Percentiles rank a stretch among this genome's conserved stretches.
Conservation (phyloP, 2,888 invertebrate genomes). For the Nephrotoma guestfalica region DNA sequence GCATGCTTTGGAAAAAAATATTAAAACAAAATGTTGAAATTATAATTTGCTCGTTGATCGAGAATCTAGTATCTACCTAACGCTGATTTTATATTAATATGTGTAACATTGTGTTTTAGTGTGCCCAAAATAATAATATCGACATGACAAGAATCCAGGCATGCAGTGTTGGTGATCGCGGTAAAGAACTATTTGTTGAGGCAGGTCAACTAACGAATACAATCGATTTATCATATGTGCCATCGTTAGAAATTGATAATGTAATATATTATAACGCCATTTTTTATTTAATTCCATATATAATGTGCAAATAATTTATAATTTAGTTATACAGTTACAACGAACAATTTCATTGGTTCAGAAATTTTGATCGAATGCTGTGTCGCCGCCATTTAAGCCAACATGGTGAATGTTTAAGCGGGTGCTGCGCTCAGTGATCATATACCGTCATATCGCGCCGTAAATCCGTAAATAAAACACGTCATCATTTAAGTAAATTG, state of each 20-base stretch:
- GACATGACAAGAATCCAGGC: conserved; percentile 18
- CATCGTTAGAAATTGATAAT: conserved; percentile 24
- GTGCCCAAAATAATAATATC: conserved; percentile 17
- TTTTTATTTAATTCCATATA: neutral
- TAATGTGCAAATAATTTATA: neutral
- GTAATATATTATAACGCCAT: conserved; percentile 16
- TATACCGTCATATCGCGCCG: neutral
- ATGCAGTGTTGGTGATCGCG: conserved; percentile 19
- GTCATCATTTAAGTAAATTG: neutral
- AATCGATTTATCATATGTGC: conserved; percentile 24
- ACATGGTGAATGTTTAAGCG: neutral
- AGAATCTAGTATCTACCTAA: too few species aligned
- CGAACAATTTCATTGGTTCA: neutral
- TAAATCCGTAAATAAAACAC: neutral
- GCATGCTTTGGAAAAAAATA: too few species aligned
- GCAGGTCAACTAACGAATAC: conserved; percentile 23
- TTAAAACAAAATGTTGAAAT: too few species aligned
- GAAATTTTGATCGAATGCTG: neutral
- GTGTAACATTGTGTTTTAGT: conserved; percentile 12
- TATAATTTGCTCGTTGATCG: too few species aligned
- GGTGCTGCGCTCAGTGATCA: neutral
- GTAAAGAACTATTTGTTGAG: conserved; percentile 21
- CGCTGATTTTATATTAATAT: neutral
- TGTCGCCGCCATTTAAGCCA: neutral
- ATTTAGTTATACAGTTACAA: neutral